phyloP scores from a whole-genome alignment of 2,888 invertebrate species.

The Diarsia dahlii region DNA sequence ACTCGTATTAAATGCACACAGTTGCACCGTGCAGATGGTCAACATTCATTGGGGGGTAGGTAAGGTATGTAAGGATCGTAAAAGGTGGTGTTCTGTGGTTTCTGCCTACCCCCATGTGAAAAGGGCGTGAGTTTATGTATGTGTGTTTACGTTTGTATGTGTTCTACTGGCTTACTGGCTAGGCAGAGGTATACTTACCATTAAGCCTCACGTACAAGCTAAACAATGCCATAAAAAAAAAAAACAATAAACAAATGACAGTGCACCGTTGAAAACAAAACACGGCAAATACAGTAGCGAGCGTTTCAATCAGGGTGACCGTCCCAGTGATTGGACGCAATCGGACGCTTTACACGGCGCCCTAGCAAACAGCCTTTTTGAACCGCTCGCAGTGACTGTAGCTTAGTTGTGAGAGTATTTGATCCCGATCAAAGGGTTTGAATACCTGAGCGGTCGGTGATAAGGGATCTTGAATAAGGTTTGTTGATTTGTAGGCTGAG shows the following conservation, averaged over 20 bases:
- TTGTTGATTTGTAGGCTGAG: not conserved
- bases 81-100: too few relatives aligned
- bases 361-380: conserved; percentile 60
- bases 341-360: conserved; percentile 61
- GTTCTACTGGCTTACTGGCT: too few relatives aligned
- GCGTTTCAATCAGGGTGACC: conserved; percentile 73
- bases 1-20: conserved; percentile 65
- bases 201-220: too few relatives aligned
- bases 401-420: conserved; percentile 15
- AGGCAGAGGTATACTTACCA: too few relatives aligned
- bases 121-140: too few relatives aligned
- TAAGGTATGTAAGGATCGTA: too few relatives aligned
- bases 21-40: conserved; percentile 64
- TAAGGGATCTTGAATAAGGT: not conserved
- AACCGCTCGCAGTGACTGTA: conserved; percentile 7
- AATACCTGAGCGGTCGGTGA: conserved; percentile 16
- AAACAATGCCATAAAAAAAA: not conserved
- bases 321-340: conserved; percentile 73
- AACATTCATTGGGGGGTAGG: conserved; percentile 63
- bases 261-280: conserved; percentile 49
- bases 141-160: too few relatives aligned
- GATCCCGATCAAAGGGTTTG: conserved; percentile 17
- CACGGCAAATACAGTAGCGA: conserved; percentile 34
- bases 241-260: conserved; percentile 6
- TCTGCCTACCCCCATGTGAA: too few relatives aligned